Evolutionary conservation across 30 jellyfish, hydroid and myxozoan genomes (phyloP).

Genomic region (Mastigias papua): DNA sequence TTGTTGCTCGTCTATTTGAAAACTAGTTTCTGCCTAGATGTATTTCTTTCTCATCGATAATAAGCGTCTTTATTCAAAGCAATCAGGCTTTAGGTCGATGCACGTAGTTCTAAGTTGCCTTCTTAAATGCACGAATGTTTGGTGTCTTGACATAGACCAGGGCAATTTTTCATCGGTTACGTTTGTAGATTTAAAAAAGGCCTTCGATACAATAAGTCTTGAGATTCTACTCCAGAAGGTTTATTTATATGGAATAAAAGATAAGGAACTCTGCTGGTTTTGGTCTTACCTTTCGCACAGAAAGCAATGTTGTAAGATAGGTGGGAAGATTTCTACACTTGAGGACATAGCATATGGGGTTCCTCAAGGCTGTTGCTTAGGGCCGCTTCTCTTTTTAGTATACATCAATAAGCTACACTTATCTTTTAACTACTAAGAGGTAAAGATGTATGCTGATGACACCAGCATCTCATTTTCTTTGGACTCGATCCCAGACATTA

Average conservation of each 20-base stretch:
- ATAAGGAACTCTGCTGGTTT: conserved; percentile 40
- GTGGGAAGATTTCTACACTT: not conserved
- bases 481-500: not conserved
- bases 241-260: not conserved
- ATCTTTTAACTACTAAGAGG: not conserved
- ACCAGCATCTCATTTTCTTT: not conserved
- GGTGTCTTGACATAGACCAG: conserved; percentile 26
- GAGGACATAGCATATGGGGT: not conserved
- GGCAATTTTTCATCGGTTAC: conserved; percentile 25
- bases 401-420: not conserved
- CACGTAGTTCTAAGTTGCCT: conserved; percentile 22
- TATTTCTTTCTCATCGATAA: conserved; percentile 11
- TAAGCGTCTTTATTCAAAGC: conserved; percentile 27
- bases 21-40: conserved; percentile 11
- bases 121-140: not conserved
- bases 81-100: conserved; percentile 48
- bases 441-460: not conserved
- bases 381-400: not conserved
- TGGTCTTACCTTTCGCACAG: conserved; percentile 3
- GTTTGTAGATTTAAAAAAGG: conserved; percentile 48
- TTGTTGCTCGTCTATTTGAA: conserved; percentile 13
- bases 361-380: not conserved
- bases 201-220: conserved; percentile 38
- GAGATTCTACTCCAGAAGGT: not conserved
- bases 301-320: not conserved